Conservation (phyloP, 2,888 invertebrate species). For the Protula sp. region DNA sequence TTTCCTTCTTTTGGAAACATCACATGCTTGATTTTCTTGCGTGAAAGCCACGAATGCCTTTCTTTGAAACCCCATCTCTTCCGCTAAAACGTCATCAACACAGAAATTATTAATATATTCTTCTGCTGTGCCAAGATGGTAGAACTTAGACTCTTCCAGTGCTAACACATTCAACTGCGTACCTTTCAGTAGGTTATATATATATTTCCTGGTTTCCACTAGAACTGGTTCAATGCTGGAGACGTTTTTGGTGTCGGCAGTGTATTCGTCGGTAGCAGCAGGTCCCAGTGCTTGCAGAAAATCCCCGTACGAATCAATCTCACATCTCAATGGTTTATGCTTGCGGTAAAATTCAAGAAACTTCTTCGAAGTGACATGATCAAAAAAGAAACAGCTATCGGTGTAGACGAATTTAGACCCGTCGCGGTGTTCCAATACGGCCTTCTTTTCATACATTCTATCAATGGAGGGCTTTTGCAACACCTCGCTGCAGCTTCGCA, state of each 20-base stretch:
- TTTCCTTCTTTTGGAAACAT: too few species aligned
- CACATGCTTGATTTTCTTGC: not conserved
- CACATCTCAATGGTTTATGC: conserved; percentile 46
- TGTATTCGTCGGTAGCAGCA: conserved; percentile 37
- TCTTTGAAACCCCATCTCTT: conserved; percentile 33
- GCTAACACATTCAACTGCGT: conserved; percentile 43
- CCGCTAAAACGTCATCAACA: conserved; percentile 30
- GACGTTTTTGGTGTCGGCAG: conserved; percentile 40
- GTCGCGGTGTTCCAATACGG: conserved; percentile 32
- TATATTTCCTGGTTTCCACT: conserved; percentile 32
- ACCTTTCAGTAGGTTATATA: conserved; percentile 42
- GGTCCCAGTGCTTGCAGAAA: conserved; percentile 54
- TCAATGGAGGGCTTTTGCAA: conserved; percentile 54
- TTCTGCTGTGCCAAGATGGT: conserved; percentile 55
- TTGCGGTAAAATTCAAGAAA: conserved; percentile 43
- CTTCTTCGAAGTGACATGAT: conserved; percentile 41
- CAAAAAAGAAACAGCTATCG: conserved; percentile 56
- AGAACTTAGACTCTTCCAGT: conserved; percentile 52
- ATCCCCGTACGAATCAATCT: conserved; percentile 57
- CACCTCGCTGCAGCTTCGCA: conserved; percentile 32
- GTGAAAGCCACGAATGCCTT: conserved; percentile 30
- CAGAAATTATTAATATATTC: conserved; percentile 47
- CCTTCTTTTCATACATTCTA: conserved; percentile 48
- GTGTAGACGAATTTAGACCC: conserved; percentile 45
- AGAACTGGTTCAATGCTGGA: conserved; percentile 33